Evolutionary conservation across 2,888 invertebrate genomes (phyloP).

Genomic region (Theretra japonica): DNA sequence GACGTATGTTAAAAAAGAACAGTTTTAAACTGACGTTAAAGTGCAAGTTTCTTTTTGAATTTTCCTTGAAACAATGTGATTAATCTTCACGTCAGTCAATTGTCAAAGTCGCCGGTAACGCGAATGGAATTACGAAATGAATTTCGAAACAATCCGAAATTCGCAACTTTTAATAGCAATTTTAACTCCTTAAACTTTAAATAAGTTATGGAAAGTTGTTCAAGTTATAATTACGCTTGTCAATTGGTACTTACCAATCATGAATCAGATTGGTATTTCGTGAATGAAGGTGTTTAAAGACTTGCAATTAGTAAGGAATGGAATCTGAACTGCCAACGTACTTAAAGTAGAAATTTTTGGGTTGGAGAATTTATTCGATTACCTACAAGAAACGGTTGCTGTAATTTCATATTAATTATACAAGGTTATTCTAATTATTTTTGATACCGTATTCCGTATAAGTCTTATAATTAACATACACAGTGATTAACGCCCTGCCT

Average conservation of each 20-base stretch:
- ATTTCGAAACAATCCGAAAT: slow-evolving; percentile 51
- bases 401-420: not conserved
- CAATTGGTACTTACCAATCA: not conserved
- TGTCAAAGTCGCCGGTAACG: slow-evolving; percentile 56
- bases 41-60: slow-evolving; percentile 36
- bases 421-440: too few species aligned
- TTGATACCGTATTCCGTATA: too few species aligned
- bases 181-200: slow-evolving; percentile 32
- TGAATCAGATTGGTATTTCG: not conserved
- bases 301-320: not conserved
- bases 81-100: slow-evolving; percentile 59
- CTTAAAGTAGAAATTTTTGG: not conserved
- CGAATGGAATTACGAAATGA: slow-evolving; percentile 47
- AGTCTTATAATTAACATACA: too few species aligned
- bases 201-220: slow-evolving; percentile 45
- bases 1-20: not conserved
- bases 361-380: not conserved
- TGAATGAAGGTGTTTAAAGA: not conserved
- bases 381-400: not conserved
- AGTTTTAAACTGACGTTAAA: slow-evolving; percentile 20
- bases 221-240: slow-evolving; percentile 39
- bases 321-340: not conserved
- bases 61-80: slow-evolving; percentile 60
- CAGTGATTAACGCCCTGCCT: too few species aligned
- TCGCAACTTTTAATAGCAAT: slow-evolving; percentile 53